Evolutionary conservation across 2,113 vertebrate genomes (phyloP), one percentile per base, ranked within the genome.

Genomic region (Cynoglossus semilaevis): DNA sequence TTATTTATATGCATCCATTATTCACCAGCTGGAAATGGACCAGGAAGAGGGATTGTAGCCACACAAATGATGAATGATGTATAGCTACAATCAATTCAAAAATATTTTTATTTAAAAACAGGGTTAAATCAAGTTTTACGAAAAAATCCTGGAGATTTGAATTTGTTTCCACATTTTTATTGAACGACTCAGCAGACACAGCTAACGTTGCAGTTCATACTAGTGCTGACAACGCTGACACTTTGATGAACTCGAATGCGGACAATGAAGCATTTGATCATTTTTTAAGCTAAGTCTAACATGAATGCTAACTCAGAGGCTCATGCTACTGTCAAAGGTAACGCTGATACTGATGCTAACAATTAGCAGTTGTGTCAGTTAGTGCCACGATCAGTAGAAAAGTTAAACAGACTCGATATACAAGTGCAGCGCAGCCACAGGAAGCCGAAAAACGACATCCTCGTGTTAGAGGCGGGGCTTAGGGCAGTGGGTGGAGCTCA

Each of bases 341-440:
- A 29, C 2, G 22, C 22, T 29, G 15, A 52, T 13, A 54, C 45
- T 67, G 51, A 65, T 13, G 49, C 61, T 54, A 55, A 55, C 15
- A 52, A 34, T 57, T 15, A 40, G 46, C 5, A 57, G 44, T 15
- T 15, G 34, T 13, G 9, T 16, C 13, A n/a, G n/a, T n/a, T 48
- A n/a, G 11, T 2, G 1, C 19, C 22, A 77, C n/a, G n/a, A 53
- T 72, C 54, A 61, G 15, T 15, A 71, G 43, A 72, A 79, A 71
- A 79, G 51, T 70, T 48, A 81, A 67, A 68, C 56, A 38, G 45
- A 45, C 54, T 61, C 74, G 68, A 76, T 22, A 69, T 76, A 80
- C 54, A 51, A 64, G 57, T 54, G 58, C 66, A 62, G 34, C 62
- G 45, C 55, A 10, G 17, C 66, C 66, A 54, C 38, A 63, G 58